phyloP scores from a whole-genome alignment of 2,797 vertebrate genomes.

The Knipowitschia caucasica region DNA sequence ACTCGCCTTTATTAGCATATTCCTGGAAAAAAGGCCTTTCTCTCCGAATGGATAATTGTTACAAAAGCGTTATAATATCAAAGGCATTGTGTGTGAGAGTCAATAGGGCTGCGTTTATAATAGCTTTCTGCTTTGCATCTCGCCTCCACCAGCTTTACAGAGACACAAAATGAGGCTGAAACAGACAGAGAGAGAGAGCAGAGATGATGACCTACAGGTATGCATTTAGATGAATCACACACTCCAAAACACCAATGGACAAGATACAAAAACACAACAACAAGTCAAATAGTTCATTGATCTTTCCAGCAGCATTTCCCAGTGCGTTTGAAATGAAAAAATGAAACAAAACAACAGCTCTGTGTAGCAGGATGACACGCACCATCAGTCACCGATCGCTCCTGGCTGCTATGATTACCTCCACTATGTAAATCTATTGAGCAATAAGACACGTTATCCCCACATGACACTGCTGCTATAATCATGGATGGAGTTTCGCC shows the following conservation, averaged over 20 bases:
- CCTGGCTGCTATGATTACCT: conserved; percentile 56
- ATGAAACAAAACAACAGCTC: conserved; percentile 67
- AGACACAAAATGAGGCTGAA: conserved; percentile 47
- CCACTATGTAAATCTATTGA: conserved; percentile 69
- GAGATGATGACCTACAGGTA: conserved; percentile 56
- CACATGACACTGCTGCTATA: conserved; percentile 48
- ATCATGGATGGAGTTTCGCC: conserved; percentile 43
- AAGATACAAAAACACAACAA: conserved; percentile 32
- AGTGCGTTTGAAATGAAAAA: conserved; percentile 51
- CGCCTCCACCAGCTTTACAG: conserved; percentile 28
- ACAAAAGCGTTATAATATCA: conserved; percentile 54
- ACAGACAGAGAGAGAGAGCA: conserved; percentile 30
- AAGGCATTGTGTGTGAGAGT: conserved; percentile 39
- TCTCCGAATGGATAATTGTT: conserved; percentile 48
- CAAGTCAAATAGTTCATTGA: conserved; percentile 53
- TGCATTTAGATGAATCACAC: conserved; percentile 42
- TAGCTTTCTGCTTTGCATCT: conserved; percentile 25
- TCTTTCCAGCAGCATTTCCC: conserved; percentile 44
- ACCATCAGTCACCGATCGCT: conserved; percentile 67
- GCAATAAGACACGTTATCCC: conserved; percentile 65
- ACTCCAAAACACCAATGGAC: conserved; percentile 7
- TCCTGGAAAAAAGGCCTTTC: conserved; percentile 45
- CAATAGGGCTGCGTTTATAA: conserved; percentile 39
- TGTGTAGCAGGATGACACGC: conserved; percentile 61
- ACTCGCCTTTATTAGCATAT: conserved; percentile 48